Percentiles rank a stretch among this genome's conserved stretches.
phyloP scores from a whole-genome alignment of 2,888 invertebrate genomes.

The Xylocampa areola region DNA sequence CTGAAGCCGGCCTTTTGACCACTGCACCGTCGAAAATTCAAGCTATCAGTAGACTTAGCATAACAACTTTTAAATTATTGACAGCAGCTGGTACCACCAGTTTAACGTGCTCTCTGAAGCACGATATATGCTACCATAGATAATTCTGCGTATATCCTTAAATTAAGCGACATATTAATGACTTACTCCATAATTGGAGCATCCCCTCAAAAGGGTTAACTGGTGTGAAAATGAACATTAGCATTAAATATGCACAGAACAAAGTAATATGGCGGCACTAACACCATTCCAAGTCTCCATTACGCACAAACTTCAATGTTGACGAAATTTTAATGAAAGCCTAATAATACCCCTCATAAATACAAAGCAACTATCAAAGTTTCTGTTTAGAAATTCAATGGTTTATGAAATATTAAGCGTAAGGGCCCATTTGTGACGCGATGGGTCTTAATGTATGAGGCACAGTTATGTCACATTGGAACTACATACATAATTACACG shows the following conservation, averaged over 20 bases:
- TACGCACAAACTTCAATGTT: slow-evolving; percentile 38
- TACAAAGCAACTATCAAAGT: slow-evolving; percentile 67
- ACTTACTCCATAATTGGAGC: slow-evolving; percentile 33
- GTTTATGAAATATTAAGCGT: slow-evolving; percentile 56
- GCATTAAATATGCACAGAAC: slow-evolving; percentile 55
- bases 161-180: no score
- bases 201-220: slow-evolving; percentile 33
- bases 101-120: no score
- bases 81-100: no score
- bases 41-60: no score
- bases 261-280: slow-evolving; percentile 40
- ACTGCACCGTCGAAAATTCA: no score
- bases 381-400: slow-evolving; percentile 53
- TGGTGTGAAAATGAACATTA: slow-evolving; percentile 39
- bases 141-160: no score
- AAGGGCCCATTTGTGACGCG: slow-evolving; percentile 21
- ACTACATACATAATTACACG: neutral
- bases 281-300: slow-evolving; percentile 43
- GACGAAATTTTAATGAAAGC: slow-evolving; percentile 59
- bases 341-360: slow-evolving; percentile 63
- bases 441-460: neutral
- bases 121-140: no score
- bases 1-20: no score
- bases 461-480: neutral
- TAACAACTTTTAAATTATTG: no score